Evolutionary conservation across 2,113 vertebrate genomes (phyloP).

Genomic region (Calonectris borealis): DNA sequence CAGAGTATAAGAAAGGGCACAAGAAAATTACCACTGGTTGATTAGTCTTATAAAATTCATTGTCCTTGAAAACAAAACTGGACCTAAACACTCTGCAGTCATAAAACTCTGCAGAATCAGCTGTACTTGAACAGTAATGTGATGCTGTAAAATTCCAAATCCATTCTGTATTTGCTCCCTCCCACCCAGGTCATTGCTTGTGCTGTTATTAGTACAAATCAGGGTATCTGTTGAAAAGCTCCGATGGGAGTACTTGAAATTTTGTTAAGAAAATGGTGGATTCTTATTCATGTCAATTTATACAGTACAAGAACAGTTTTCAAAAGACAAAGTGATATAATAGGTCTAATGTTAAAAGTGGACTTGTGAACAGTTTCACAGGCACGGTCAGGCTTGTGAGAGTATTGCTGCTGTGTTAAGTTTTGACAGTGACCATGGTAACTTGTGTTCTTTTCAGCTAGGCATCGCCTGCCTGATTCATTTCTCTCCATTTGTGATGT

Average conservation of each 20-base stretch:
- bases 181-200: neutral
- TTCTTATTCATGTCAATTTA: neutral
- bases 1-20: neutral
- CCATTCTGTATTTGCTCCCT: neutral
- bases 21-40: neutral
- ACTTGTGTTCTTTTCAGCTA: constrained; percentile 77
- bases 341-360: neutral
- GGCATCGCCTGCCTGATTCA: constrained; percentile 68
- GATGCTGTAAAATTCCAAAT: neutral
- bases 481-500: constrained; percentile 78
- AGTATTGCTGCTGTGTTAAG: constrained; percentile 24
- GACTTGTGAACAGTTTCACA: neutral
- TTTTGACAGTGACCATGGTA: constrained; percentile 51
- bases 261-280: neutral
- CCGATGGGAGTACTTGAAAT: neutral
- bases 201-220: neutral
- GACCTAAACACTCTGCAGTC: neutral
- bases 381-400: neutral
- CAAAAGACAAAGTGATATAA: neutral
- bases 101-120: neutral
- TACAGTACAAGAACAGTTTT: neutral
- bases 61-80: neutral
- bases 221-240: neutral
- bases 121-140: neutral
- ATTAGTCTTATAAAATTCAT: neutral